phyloP scores from a whole-genome alignment of 2,113 vertebrate genomes.

The human region DNA sequence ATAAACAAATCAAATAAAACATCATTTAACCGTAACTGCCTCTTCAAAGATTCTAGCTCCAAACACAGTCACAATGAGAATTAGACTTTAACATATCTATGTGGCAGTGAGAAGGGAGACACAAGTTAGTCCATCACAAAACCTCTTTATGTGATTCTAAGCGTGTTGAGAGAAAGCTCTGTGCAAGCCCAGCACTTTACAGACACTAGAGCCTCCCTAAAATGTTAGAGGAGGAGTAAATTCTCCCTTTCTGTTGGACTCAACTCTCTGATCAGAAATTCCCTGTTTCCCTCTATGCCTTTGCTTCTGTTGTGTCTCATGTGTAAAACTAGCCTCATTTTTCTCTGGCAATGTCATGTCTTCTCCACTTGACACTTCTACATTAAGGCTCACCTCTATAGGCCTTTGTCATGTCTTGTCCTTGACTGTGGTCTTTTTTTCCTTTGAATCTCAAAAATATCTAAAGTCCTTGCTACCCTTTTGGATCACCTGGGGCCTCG shows the following conservation, averaged over 20 bases:
- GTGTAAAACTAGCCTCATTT: background rate
- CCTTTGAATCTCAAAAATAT: background rate
- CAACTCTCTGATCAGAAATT: background rate
- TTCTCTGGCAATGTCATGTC: background rate
- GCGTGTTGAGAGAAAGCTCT: background rate
- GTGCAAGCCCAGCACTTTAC: background rate
- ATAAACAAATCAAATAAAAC: too few species aligned
- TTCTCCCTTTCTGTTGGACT: background rate
- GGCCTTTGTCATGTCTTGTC: background rate
- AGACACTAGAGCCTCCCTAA: background rate
- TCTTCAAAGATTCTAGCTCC: background rate
- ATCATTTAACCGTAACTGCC: background rate
- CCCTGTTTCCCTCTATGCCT: background rate
- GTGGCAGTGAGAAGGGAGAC: rapidly evolving
- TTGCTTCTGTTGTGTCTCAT: background rate
- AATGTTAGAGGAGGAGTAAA: background rate
- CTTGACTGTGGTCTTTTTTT: background rate
- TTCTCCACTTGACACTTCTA: background rate
- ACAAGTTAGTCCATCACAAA: background rate
- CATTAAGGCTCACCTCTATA: rapidly evolving
- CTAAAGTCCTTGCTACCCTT: background rate
- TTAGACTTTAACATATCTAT: background rate
- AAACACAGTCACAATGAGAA: background rate
- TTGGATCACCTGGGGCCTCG: rapidly evolving
- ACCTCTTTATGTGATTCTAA: background rate